A percentile compares a stretch with the other conserved stretches of the same genome.
phyloP scores from a whole-genome alignment of 2,888 invertebrate species.

The Dermolepida albohirtum region DNA sequence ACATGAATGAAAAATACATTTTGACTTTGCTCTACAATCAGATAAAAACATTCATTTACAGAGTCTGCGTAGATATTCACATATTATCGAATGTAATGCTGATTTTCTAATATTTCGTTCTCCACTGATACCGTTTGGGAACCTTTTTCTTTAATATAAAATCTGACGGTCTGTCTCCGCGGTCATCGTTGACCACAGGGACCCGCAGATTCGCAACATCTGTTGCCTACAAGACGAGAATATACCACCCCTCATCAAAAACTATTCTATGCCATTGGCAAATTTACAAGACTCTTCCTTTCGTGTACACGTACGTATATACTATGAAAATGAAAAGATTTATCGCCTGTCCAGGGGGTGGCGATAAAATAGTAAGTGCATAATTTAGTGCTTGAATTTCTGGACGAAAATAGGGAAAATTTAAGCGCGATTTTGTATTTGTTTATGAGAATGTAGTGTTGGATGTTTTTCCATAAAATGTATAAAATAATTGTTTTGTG shows the following conservation, averaged over 20 bases:
- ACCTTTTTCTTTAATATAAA: constrained; percentile 17
- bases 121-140: constrained; percentile 1
- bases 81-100: not conserved
- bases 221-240: constrained; percentile 26
- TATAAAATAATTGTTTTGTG: no score
- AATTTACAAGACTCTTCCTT: constrained; percentile 11
- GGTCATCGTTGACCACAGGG: constrained; percentile 1
- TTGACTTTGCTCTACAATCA: no score
- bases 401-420: no score
- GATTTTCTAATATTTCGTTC: not conserved
- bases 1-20: no score
- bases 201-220: constrained; percentile 15
- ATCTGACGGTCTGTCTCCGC: not conserved
- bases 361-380: not conserved
- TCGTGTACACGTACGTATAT: not conserved
- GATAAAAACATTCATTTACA: no score
- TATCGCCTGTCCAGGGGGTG: constrained; percentile 1
- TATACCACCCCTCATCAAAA: constrained; percentile 26
- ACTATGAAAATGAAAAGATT: constrained; percentile 23
- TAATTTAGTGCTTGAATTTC: constrained; percentile 5
- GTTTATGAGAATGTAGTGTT: no score
- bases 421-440: no score
- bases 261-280: constrained; percentile 19
- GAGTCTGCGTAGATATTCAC: no score
- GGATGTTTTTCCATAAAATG: no score